These are phyloP conservation scores for Noctua pronuba DNA, from an alignment of 2,888 invertebrate species.

Conservation along the genomic window DNA sequence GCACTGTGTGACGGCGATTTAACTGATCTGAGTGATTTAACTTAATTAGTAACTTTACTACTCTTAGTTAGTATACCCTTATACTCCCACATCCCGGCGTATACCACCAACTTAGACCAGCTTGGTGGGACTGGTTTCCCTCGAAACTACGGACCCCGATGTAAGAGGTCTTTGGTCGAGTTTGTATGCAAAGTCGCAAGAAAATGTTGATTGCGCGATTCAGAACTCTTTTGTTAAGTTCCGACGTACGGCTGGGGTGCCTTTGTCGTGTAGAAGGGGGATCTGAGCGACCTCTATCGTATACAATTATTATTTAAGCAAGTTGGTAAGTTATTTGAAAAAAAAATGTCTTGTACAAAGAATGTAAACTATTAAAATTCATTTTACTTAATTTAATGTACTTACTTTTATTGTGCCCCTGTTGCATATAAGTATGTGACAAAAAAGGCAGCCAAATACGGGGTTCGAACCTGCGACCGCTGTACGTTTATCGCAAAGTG, in stretches of 20 bases:
- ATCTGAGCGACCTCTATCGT: neutral
- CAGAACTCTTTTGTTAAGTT: neutral
- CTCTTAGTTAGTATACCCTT: neutral
- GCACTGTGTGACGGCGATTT: neutral
- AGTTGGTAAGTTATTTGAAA: neutral
- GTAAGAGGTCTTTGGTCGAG: neutral
- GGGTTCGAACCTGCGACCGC: neutral
- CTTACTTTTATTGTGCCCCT: neutral
- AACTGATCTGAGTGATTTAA: neutral
- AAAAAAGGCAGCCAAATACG: too few species aligned
- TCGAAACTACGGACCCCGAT: slow-evolving; percentile 15
- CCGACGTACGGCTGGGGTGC: neutral
- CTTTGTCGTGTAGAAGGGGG: neutral
- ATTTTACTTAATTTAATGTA: neutral
- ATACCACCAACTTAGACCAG: slow-evolving; percentile 11
- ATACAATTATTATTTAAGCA: neutral
- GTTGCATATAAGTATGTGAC: neutral
- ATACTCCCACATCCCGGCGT: too few species aligned
- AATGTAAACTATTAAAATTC: neutral
- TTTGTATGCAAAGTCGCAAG: neutral
- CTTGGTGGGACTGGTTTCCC: slow-evolving; percentile 12
- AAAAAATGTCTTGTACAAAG: neutral
- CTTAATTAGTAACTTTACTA: neutral
- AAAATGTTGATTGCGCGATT: slow-evolving; percentile 14
- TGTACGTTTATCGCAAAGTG: neutral